Percentiles rank a stretch among this genome's conserved stretches.
These are phyloP conservation scores for Trachops cirrhosus DNA, from an alignment of 2,797 vertebrate genomes.

Conservation along the genomic window DNA sequence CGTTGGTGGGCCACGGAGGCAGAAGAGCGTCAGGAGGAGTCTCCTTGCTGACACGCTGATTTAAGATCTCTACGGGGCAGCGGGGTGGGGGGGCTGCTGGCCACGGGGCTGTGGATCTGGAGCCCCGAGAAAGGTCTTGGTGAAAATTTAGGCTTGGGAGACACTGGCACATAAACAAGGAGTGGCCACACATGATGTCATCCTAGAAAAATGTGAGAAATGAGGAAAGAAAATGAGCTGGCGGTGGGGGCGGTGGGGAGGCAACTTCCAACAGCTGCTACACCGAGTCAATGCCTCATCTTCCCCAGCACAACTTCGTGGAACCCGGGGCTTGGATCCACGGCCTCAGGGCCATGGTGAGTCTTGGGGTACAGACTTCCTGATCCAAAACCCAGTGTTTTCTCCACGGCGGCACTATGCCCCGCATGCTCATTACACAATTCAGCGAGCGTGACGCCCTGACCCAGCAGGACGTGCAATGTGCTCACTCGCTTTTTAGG, in stretches of 20 bases:
- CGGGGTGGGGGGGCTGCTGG: background rate
- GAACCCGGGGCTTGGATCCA: background rate
- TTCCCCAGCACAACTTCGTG: background rate
- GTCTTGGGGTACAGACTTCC: background rate
- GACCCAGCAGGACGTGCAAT: background rate
- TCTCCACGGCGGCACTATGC: background rate
- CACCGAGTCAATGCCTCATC: background rate
- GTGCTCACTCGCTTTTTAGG: background rate
- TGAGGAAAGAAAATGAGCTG: background rate
- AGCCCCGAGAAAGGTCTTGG: background rate
- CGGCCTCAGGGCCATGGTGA: background rate
- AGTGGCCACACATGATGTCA: background rate
- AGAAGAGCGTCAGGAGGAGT: background rate
- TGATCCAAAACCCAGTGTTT: background rate
- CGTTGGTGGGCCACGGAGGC: background rate
- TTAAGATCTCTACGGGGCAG: background rate
- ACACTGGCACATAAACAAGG: background rate
- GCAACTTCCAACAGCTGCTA: background rate
- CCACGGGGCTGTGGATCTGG: no score
- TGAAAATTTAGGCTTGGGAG: slow-evolving; percentile 6
- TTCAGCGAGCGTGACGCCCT: background rate
- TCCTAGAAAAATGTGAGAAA: background rate
- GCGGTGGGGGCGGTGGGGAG: no score
- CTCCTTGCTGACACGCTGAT: background rate
- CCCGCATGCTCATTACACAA: background rate